These are phyloP conservation scores for Solea senegalensis DNA, from an alignment of 2,113 vertebrate species.

Conservation along the genomic window DNA sequence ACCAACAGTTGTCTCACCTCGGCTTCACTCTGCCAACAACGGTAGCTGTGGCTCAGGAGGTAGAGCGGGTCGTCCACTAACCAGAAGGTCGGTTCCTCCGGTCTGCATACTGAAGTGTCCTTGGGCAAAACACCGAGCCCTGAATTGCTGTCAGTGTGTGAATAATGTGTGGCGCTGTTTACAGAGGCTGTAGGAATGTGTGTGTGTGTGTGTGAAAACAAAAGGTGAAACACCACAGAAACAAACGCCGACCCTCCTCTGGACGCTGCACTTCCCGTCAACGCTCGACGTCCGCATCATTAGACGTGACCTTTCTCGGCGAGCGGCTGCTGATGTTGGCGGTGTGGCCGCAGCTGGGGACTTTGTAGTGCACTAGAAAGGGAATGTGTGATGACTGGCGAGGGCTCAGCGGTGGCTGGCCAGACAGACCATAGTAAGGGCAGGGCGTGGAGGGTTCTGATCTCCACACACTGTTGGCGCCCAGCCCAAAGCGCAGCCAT, in stretches of 20 bases:
- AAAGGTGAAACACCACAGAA: slow-evolving; percentile 16
- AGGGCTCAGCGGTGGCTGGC: slow-evolving; percentile 44
- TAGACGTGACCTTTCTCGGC: slow-evolving; percentile 74
- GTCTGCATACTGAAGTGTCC: background rate
- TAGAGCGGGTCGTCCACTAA: background rate
- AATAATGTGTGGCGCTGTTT: background rate
- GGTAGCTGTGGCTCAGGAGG: background rate
- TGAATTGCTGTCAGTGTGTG: background rate
- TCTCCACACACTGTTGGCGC: slow-evolving; percentile 31
- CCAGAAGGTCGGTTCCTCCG: background rate
- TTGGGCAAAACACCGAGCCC: background rate
- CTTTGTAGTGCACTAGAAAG: slow-evolving; percentile 76
- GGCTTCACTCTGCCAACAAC: slow-evolving; percentile 14
- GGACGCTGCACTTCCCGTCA: slow-evolving; percentile 32
- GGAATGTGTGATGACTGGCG: slow-evolving; percentile 73
- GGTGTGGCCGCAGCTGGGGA: slow-evolving; percentile 18
- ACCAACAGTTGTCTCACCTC: slow-evolving; percentile 49
- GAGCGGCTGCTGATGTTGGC: slow-evolving; percentile 50
- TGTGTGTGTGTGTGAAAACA: background rate
- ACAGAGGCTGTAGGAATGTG: background rate
- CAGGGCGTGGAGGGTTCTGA: slow-evolving; percentile 28
- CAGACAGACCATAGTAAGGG: slow-evolving; percentile 20
- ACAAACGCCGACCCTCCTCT: slow-evolving; percentile 17
- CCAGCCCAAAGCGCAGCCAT: slow-evolving; percentile 39
- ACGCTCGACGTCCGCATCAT: slow-evolving; percentile 58